These are phyloP conservation scores for Ormyrus labotus DNA, from an alignment of 2,888 invertebrate genomes.

Conservation along the genomic window DNA sequence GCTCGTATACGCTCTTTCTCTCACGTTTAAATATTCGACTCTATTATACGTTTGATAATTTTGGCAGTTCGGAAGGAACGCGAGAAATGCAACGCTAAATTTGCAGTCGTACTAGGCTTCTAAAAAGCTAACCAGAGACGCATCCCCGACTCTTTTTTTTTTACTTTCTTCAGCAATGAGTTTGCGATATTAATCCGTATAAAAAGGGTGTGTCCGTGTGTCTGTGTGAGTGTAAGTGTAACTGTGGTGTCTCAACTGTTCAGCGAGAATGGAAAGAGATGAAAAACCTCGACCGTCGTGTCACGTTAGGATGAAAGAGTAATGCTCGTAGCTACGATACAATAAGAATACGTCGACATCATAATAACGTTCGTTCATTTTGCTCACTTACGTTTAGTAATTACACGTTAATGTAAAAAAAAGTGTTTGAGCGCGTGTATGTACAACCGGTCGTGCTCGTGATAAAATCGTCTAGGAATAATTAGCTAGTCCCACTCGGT, in stretches of 20 bases:
- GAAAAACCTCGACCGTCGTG: slow-evolving; percentile 52
- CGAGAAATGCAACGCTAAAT: slow-evolving; percentile 56
- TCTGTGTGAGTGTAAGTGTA: slow-evolving; percentile 11
- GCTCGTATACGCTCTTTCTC: slow-evolving; percentile 40
- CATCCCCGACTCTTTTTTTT: slow-evolving; percentile 44
- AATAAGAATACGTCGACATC: slow-evolving; percentile 41
- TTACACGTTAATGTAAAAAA: slow-evolving; percentile 48
- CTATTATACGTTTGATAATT: slow-evolving; percentile 54
- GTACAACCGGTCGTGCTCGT: slow-evolving; percentile 54
- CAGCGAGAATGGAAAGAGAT: slow-evolving; percentile 50
- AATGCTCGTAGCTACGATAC: slow-evolving; percentile 16
- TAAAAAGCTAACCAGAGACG: slow-evolving; percentile 55
- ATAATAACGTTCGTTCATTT: slow-evolving; percentile 28
- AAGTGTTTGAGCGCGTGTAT: slow-evolving; percentile 48
- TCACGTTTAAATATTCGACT: slow-evolving; percentile 31
- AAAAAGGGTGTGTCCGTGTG: slow-evolving; percentile 47
- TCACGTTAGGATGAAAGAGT: slow-evolving; percentile 44
- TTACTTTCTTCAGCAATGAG: slow-evolving; percentile 54
- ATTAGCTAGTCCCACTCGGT: slow-evolving; percentile 44
- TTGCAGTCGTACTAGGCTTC: slow-evolving; percentile 51
- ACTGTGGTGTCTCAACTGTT: neutral
- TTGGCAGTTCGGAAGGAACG: slow-evolving; percentile 58
- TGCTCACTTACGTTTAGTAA: slow-evolving; percentile 19
- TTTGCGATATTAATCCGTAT: slow-evolving; percentile 54
- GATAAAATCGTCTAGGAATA: slow-evolving; percentile 45